Percentiles rank a stretch among this genome's conserved stretches.
Evolutionary conservation across 1,140 invertebrate genomes (phyloP).

Genomic region (Papilio xuthus): DNA sequence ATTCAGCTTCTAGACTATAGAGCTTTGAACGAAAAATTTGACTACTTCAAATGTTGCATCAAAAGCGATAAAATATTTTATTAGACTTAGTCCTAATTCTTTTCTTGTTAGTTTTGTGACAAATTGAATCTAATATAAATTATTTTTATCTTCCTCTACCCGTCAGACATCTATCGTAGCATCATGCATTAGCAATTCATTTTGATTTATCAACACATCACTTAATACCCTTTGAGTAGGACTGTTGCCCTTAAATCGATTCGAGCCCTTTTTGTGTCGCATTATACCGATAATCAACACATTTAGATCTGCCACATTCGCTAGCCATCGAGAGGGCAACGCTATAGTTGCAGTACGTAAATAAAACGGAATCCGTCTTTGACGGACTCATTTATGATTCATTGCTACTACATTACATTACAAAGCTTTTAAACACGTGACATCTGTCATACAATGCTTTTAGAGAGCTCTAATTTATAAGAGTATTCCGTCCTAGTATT

Average conservation of each 20-base stretch:
- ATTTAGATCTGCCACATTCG: conserved; percentile 43
- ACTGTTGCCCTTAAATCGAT: conserved; percentile 46
- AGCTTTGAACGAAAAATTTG: background rate
- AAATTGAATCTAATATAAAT: conserved; percentile 23
- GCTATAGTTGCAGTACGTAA: conserved; percentile 26
- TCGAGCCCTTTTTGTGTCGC: conserved; percentile 62
- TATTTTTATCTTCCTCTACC: conserved; percentile 37
- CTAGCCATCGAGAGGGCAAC: conserved; percentile 29
- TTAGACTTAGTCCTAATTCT: background rate
- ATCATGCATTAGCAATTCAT: conserved; percentile 70
- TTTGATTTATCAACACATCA: conserved; percentile 73
- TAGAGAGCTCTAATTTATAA: conserved; percentile 33
- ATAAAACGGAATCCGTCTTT: conserved; percentile 29
- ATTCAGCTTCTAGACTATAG: background rate
- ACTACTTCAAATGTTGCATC: background rate
- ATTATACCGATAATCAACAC: conserved; percentile 72
- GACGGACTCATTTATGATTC: conserved; percentile 38
- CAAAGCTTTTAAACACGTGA: conserved; percentile 38
- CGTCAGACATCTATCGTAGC: conserved; percentile 39
- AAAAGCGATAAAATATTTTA: background rate
- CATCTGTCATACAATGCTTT: conserved; percentile 40
- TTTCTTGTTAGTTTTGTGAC: background rate
- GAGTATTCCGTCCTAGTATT: background rate
- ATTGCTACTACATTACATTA: conserved; percentile 37
- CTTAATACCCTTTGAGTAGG: conserved; percentile 54